Conservation (phyloP, 2,113 vertebrate species). For the Phasianus colchicus region DNA sequence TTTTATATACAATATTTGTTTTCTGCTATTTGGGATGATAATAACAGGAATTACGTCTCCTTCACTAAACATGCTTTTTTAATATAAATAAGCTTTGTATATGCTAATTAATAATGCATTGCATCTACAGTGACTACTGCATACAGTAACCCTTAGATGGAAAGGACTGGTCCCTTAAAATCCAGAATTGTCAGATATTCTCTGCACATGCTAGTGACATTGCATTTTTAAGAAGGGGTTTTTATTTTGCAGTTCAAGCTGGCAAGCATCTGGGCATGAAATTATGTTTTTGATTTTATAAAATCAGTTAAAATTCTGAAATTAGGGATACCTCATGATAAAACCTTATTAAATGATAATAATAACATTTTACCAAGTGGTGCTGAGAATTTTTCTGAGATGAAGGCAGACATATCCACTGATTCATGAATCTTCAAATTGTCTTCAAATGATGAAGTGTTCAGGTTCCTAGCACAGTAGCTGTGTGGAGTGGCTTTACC, state of each 20-base stretch:
- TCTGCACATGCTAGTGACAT: neutral
- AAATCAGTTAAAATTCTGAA: constrained; percentile 46
- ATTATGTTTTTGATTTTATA: constrained; percentile 51
- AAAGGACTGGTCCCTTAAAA: constrained; percentile 1
- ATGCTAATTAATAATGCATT: constrained; percentile 67
- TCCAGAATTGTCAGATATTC: neutral
- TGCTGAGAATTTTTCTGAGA: constrained; percentile 49
- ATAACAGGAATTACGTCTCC: constrained; percentile 54
- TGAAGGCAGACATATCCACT: constrained; percentile 1
- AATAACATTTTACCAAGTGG: constrained; percentile 44
- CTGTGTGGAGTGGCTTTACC: rapidly evolving
- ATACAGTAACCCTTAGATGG: neutral
- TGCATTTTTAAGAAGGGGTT: neutral
- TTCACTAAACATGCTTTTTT: constrained; percentile 56
- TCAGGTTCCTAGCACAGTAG: neutral
- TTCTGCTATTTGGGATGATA: constrained; percentile 39
- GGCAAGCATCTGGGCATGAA: neutral
- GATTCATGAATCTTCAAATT: constrained; percentile 56
- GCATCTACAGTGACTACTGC: neutral
- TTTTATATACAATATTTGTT: constrained; percentile 22
- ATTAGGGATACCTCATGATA: constrained; percentile 11
- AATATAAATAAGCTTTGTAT: constrained; percentile 67
- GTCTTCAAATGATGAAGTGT: constrained; percentile 23
- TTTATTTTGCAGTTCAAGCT: constrained; percentile 30
- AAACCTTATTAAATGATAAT: constrained; percentile 36